Evolutionary conservation across 2,113 vertebrate species (phyloP).

Genomic region (Ploceus nigricollis): DNA sequence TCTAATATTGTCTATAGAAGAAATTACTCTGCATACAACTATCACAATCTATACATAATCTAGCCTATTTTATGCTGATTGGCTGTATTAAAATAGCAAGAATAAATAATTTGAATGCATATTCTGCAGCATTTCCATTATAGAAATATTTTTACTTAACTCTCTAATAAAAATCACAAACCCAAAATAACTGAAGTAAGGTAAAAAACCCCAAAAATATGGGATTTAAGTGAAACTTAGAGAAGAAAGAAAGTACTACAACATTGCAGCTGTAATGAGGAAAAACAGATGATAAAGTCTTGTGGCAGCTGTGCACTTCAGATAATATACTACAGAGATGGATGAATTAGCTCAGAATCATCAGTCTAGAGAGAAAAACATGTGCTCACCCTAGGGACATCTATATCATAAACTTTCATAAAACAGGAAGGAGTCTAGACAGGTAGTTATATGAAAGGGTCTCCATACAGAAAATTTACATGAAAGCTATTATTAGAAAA

Average conservation of each 20-base stretch:
- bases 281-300: conserved; percentile 8
- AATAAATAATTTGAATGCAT: not conserved
- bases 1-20: not conserved
- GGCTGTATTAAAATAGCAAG: not conserved
- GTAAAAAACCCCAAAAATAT: not conserved
- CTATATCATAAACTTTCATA: not conserved
- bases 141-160: not conserved
- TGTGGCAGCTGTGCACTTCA: not conserved
- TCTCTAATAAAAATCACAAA: not conserved
- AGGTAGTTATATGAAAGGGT: not conserved
- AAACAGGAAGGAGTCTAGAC: conserved; percentile 46
- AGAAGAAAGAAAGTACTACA: not conserved
- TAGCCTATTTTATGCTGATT: not conserved
- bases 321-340: not conserved
- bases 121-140: not conserved
- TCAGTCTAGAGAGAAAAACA: not conserved
- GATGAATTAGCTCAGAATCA: not conserved
- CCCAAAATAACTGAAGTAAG: not conserved
- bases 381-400: not conserved
- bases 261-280: not conserved
- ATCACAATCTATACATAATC: not conserved
- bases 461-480: not conserved
- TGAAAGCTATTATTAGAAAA: not conserved
- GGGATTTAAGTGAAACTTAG: not conserved
- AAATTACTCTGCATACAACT: not conserved